These are phyloP conservation scores for Brachirus orientalis DNA, from an alignment of 2,113 vertebrate species.

Conservation along the genomic window DNA sequence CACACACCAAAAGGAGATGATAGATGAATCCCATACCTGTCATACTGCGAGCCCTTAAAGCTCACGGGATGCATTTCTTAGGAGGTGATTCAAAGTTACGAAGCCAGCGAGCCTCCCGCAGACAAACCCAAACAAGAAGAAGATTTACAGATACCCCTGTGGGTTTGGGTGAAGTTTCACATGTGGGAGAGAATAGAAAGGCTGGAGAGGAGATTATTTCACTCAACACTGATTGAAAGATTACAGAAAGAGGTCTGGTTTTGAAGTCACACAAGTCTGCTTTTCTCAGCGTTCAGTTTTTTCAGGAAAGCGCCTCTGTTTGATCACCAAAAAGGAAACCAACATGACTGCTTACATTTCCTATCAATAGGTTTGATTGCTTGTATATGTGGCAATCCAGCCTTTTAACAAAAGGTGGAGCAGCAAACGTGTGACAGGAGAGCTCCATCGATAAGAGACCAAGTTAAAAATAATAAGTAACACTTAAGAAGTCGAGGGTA, in stretches of 20 bases:
- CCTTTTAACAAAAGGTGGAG: no score
- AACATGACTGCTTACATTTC: slow-evolving; percentile 11
- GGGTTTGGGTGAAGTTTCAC: slow-evolving; percentile 40
- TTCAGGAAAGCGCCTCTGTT: slow-evolving; percentile 6
- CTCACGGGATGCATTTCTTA: slow-evolving; percentile 43
- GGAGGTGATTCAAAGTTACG: slow-evolving; percentile 44
- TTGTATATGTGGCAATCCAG: not conserved
- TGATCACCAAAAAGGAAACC: slow-evolving; percentile 30
- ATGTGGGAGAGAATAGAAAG: slow-evolving; percentile 39
- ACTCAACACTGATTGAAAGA: slow-evolving; percentile 41
- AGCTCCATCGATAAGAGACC: slow-evolving; percentile 1
- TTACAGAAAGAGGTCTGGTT: slow-evolving; percentile 44
- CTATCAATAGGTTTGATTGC: slow-evolving; percentile 14
- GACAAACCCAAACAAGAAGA: slow-evolving; percentile 67
- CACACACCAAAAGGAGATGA: slow-evolving; percentile 37
- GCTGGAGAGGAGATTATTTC: slow-evolving; percentile 42
- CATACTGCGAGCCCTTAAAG: slow-evolving; percentile 36
- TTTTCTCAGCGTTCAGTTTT: slow-evolving; percentile 23
- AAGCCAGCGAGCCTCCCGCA: slow-evolving; percentile 36
- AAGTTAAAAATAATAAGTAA: not conserved
- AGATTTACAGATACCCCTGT: slow-evolving; percentile 59
- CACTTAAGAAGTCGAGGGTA: not conserved
- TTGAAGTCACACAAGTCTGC: slow-evolving; percentile 26
- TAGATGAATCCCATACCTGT: slow-evolving; percentile 45
- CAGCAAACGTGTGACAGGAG: slow-evolving; percentile 16